Evolutionary conservation across 2,113 vertebrate genomes (phyloP).

Genomic region (Stegastes partitus): DNA sequence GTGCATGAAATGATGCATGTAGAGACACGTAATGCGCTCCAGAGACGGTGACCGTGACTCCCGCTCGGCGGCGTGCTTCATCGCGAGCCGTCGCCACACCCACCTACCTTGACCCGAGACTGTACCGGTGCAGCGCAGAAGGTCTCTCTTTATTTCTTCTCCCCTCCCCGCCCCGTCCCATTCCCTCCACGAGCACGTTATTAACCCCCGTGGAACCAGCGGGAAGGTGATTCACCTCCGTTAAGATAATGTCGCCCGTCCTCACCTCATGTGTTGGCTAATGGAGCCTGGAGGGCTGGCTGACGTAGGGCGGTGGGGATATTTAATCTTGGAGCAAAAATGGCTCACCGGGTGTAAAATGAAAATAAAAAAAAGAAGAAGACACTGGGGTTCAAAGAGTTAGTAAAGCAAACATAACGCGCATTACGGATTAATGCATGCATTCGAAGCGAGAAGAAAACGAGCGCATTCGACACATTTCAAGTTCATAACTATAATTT

Average conservation of each 20-base stretch:
- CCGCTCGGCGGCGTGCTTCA: conserved; percentile 41
- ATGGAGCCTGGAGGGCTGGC: conserved; percentile 69
- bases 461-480: conserved; percentile 16
- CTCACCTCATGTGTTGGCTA: conserved; percentile 74
- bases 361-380: conserved; percentile 3
- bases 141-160: conserved; percentile 2
- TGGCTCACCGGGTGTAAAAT: conserved; percentile 41
- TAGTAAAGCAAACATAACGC: background rate
- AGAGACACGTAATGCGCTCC: conserved; percentile 23
- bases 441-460: background rate
- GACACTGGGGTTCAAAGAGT: conserved; percentile 6
- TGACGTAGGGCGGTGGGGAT: conserved; percentile 29
- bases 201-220: conserved; percentile 62
- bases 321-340: conserved; percentile 64
- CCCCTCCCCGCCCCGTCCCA: conserved; percentile 24
- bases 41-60: conserved; percentile 49
- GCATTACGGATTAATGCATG: background rate
- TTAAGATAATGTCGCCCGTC: conserved; percentile 69
- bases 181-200: conserved; percentile 56
- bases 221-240: conserved; percentile 73
- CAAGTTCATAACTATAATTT: conserved; percentile 1
- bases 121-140: background rate
- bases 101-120: conserved; percentile 66
- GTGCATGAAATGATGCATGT: conserved; percentile 36
- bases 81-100: conserved; percentile 45